Conservation (phyloP, 2,113 vertebrate genomes). For the Chionodraco myersi region DNA sequence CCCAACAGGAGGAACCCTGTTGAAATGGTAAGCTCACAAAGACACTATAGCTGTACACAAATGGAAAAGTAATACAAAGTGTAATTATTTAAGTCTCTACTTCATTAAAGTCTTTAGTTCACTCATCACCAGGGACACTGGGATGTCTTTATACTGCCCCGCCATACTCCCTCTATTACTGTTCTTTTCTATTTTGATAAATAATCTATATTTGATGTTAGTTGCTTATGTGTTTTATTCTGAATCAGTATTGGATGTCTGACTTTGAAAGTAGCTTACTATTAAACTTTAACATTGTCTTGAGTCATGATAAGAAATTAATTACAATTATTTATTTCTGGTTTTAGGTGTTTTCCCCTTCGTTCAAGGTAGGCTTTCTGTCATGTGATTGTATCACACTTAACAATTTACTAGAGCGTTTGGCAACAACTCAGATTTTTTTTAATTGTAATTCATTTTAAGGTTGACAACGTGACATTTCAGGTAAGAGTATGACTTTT, state of each 20-base stretch:
- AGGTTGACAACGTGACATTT: slow-evolving; percentile 66
- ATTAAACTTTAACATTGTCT: not conserved
- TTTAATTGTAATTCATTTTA: slow-evolving; percentile 9
- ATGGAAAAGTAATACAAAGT: not conserved
- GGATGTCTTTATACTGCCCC: no score
- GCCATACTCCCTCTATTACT: not conserved
- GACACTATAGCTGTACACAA: not conserved
- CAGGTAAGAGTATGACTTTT: slow-evolving; percentile 55
- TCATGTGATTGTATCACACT: not conserved
- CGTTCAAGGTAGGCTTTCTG: slow-evolving; percentile 56
- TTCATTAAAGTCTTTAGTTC: not conserved
- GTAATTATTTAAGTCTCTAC: not conserved
- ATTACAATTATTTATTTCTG: not conserved
- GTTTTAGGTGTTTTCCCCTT: slow-evolving; percentile 58
- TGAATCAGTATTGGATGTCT: not conserved
- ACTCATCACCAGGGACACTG: no score
- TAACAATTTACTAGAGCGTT: not conserved
- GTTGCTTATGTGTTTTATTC: not conserved
- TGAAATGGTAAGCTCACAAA: not conserved
- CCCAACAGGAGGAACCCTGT: not conserved
- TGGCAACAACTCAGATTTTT: not conserved
- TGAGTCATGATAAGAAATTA: not conserved
- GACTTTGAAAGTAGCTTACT: not conserved
- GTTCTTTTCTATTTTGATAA: not conserved
- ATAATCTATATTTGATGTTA: not conserved